Evolutionary conservation across 2,888 invertebrate genomes (phyloP).

Genomic region (Drosophila borborema): DNA sequence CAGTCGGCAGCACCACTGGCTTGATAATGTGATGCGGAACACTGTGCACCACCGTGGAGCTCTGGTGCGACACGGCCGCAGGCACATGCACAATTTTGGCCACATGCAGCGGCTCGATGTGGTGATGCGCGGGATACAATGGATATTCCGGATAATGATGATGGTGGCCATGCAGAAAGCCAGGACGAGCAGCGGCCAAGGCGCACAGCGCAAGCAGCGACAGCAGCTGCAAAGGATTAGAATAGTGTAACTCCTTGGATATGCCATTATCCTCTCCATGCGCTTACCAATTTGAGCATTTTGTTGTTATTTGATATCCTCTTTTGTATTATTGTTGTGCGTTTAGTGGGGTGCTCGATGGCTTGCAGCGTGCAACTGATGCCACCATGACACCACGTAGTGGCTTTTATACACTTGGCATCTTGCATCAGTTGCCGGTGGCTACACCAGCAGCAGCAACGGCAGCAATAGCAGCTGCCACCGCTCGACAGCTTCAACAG

Average conservation of each 20-base stretch:
- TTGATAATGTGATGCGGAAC: slow-evolving; percentile 82
- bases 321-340: slow-evolving; percentile 18
- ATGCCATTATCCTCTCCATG: not conserved
- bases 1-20: slow-evolving; percentile 81
- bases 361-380: slow-evolving; percentile 79
- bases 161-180: slow-evolving; percentile 81
- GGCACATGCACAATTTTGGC: slow-evolving; percentile 82
- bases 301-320: slow-evolving; percentile 44
- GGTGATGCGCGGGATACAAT: slow-evolving; percentile 50
- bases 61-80: slow-evolving; percentile 83
- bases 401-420: slow-evolving; percentile 81
- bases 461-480: slow-evolving; percentile 41
- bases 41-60: slow-evolving; percentile 83
- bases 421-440: slow-evolving; percentile 49
- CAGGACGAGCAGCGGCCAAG: slow-evolving; percentile 80
- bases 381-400: slow-evolving; percentile 64
- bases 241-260: not conserved
- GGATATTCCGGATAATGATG: slow-evolving; percentile 75
- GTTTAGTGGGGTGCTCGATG: slow-evolving; percentile 21
- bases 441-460: slow-evolving; percentile 21
- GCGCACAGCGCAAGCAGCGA: slow-evolving; percentile 61
- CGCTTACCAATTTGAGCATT: slow-evolving; percentile 75
- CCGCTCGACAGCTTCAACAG: slow-evolving; percentile 37
- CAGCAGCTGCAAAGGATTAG: slow-evolving; percentile 47
- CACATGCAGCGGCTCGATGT: slow-evolving; percentile 79